Base-by-base conservation (phyloP, 2,888 invertebrate species). In the Scotopteryx bipunctaria region DNA sequence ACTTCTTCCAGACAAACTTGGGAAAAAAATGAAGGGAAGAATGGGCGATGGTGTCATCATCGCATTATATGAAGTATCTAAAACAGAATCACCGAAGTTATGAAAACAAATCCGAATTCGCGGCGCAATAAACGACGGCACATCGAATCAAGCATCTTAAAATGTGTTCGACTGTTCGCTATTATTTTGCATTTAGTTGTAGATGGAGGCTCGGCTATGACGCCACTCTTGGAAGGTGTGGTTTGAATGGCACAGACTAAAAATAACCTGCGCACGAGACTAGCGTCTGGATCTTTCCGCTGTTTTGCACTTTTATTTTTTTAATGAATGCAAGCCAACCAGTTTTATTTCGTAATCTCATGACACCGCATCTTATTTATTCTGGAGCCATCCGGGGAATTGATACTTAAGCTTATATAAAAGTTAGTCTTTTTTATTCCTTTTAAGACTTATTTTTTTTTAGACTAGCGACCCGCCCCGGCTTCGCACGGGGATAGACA, bases 141-240 rank as follows among this genome's bases (percentile, higher is more conserved):
- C 11, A 25, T 44, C 37, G 13, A 35, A 19, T 49, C 36, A 43
- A 32, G 25, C 13, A n/a, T 14, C 13, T 13, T 11, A 11, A 27
- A 40, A 17, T 23, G 23, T 37, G 31, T 17, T 25, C 19, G 11
- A 6, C 2, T 42, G 15, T 40, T 9, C 29, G 13, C 11, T 40
- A 27, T 17, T 5, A 41, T 32, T 11, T 31, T 31, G 31, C 41
- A 32, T 44, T 25, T 59, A 55, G 63, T 57, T n/a, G n/a, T n/a
- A n/a, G n/a, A 59, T 40, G 74, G 77, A 80, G 85, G 81, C 85
- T 73, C 71, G 83, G 67, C 74, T 53, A 51, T 85, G 83, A 85
- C 79, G 82, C 69, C 70, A 63, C 44, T 31, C 25, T 19, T 32
- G 45, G 76, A 72, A 74, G 80, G 84, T 73, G 81, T 78, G 81